Percentiles rank a stretch among this genome's conserved stretches.
These are phyloP conservation scores for Strix uralensis DNA, from an alignment of 2,113 vertebrate genomes.

Conservation along the genomic window DNA sequence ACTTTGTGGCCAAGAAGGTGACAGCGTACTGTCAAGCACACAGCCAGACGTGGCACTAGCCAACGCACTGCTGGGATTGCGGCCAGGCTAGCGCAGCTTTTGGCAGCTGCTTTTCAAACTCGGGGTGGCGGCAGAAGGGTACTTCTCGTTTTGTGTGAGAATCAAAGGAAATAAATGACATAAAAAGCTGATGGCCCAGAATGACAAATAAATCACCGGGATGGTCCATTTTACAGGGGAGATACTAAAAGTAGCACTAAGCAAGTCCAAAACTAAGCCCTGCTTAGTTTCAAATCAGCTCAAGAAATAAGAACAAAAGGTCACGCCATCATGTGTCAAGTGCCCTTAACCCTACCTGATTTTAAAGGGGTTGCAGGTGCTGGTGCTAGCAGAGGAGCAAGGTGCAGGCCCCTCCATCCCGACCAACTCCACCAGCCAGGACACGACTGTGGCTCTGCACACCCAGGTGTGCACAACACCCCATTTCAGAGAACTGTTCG, in stretches of 20 bases:
- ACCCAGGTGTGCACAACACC: rapidly evolving
- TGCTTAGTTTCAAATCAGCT: slow-evolving; percentile 65
- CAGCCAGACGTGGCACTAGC: neutral
- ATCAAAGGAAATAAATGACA: neutral
- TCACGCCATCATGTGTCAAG: neutral
- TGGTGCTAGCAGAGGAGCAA: neutral
- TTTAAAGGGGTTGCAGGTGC: neutral
- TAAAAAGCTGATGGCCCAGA: neutral
- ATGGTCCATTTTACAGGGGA: slow-evolving; percentile 54
- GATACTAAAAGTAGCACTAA: slow-evolving; percentile 59
- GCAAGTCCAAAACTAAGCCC: slow-evolving; percentile 61
- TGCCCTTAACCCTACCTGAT: neutral
- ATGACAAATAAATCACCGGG: slow-evolving; percentile 35
- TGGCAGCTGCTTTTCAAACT: neutral
- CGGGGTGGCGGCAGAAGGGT: rapidly evolving
- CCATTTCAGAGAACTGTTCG: rapidly evolving
- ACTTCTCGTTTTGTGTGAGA: neutral
- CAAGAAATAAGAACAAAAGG: slow-evolving; percentile 61
- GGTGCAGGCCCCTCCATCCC: neutral
- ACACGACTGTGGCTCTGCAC: rapidly evolving
- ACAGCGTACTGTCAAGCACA: rapidly evolving
- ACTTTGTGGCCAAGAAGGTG: neutral
- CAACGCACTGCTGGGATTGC: rapidly evolving
- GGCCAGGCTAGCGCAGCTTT: neutral
- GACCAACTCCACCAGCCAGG: neutral